Base-by-base conservation (phyloP, 2,797 vertebrate species). In the Mastacembelus armatus region DNA sequence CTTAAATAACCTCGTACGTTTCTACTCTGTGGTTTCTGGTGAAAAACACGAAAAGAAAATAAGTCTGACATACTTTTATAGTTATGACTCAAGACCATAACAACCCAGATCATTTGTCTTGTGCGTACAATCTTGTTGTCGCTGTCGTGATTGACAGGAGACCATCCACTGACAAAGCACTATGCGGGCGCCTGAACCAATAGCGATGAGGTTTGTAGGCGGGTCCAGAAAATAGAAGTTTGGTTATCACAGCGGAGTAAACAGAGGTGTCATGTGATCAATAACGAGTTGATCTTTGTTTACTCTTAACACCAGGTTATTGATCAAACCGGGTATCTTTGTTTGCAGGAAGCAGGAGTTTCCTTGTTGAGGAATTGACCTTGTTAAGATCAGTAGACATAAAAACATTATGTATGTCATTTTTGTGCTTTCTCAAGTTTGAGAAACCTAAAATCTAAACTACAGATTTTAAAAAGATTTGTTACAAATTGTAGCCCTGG, bases 261-360 rank as follows among this genome's bases (percentile, higher is more conserved):
- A 92, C 86, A 89, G n/a, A 64, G 15, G 4, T 33, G 77, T 91
- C 90, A 92, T 81, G 84, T 90, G 90, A 92, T 57, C 39, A 12
- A 15, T 47, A 56, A 52, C 48, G n/a, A n/a, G n/a, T n/a, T n/a
- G n/a, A n/a, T n/a, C n/a, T n/a, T n/a, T n/a, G n/a, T n/a, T n/a
- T n/a, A n/a, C n/a, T n/a, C n/a, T n/a, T n/a, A n/a, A n/a, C n/a
- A n/a, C n/a, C n/a, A n/a, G n/a, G n/a, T n/a, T n/a, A n/a, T n/a
- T n/a, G n/a, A n/a, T n/a, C n/a, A n/a, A n/a, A n/a, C n/a, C n/a
- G n/a, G n/a, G n/a, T n/a, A n/a, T n/a, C n/a, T n/a, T n/a, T n/a
- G n/a, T n/a, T n/a, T n/a, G n/a, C n/a, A n/a, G n/a, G n/a, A n/a
- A n/a, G n/a, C n/a, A n/a, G n/a, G n/a, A n/a, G n/a, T n/a, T n/a